Conservation (phyloP, 1,140 invertebrate species). For the Heliconius melpomene region DNA sequence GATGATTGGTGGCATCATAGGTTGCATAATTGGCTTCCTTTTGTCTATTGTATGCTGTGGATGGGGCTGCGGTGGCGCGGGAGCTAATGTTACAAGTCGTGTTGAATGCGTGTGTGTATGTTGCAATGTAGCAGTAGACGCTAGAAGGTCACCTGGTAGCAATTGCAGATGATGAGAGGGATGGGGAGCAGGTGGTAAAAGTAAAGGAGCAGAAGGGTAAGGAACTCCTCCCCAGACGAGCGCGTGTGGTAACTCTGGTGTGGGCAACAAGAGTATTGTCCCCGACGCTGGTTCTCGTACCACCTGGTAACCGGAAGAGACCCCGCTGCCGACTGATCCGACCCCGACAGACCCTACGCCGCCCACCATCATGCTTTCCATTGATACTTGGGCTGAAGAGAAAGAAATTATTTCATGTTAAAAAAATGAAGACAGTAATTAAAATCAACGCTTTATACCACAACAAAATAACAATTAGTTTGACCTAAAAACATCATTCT, state of each 20-base stretch:
- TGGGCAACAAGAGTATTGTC: conserved; percentile 89
- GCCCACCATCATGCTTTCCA: conserved; percentile 84
- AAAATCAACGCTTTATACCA: too few relatives aligned
- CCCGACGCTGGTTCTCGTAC: conserved; percentile 91
- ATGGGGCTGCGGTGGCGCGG: conserved; percentile 71
- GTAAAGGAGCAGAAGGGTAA: conserved; percentile 82
- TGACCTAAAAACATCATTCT: too few relatives aligned
- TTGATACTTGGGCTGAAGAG: conserved; percentile 83
- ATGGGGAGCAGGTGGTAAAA: conserved; percentile 84
- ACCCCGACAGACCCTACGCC: conserved; percentile 82
- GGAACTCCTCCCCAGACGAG: conserved; percentile 87
- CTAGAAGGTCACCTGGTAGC: conserved; percentile 81
- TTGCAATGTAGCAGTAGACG: conserved; percentile 79
- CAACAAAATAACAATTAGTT: too few relatives aligned
- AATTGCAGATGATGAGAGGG: conserved; percentile 83
- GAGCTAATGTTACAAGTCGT: conserved; percentile 81
- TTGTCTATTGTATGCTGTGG: conserved; percentile 75
- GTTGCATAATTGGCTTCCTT: conserved; percentile 82
- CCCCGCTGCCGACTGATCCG: conserved; percentile 60
- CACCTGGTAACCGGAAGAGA: conserved; percentile 84
- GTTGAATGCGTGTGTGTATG: conserved; percentile 83
- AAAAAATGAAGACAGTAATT: too few relatives aligned
- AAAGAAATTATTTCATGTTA: conserved; percentile 5
- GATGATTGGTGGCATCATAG: conserved; percentile 75
- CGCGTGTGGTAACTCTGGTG: conserved; percentile 87